Evolutionary conservation across 2,797 vertebrate species (phyloP).

Genomic region (Salmo trutta): DNA sequence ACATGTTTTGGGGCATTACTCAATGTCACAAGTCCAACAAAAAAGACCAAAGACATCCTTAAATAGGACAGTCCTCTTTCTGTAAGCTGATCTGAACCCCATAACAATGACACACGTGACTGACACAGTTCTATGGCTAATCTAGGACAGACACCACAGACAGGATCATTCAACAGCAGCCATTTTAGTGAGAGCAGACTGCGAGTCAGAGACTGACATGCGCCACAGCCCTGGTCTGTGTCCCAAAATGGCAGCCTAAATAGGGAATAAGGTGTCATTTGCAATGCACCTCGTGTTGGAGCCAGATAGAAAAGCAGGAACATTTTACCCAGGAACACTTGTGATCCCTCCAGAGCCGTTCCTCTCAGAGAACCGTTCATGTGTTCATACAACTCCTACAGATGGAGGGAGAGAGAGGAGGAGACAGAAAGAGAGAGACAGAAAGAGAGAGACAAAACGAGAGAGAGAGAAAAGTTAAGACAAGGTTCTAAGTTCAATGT

Average conservation of each 20-base stretch:
- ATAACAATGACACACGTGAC: neutral
- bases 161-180: neutral
- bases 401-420: neutral
- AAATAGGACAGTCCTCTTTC: neutral
- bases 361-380: constrained; percentile 93
- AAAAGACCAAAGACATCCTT: neutral
- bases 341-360: constrained; percentile 86
- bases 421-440: constrained; percentile 3
- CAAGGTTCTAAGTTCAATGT: neutral
- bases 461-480: neutral
- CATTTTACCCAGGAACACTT: constrained; percentile 90
- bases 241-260: no score
- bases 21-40: neutral
- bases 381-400: constrained; percentile 95
- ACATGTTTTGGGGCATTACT: neutral
- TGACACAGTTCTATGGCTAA: neutral
- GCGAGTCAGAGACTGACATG: neutral
- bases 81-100: no score
- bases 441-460: neutral
- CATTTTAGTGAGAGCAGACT: neutral
- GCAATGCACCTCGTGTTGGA: neutral
- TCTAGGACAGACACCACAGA: neutral
- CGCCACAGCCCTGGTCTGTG: neutral
- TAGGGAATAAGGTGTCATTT: neutral
- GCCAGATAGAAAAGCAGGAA: neutral